phyloP scores from a whole-genome alignment of 2,797 vertebrate genomes.

The Liasis olivaceus region DNA sequence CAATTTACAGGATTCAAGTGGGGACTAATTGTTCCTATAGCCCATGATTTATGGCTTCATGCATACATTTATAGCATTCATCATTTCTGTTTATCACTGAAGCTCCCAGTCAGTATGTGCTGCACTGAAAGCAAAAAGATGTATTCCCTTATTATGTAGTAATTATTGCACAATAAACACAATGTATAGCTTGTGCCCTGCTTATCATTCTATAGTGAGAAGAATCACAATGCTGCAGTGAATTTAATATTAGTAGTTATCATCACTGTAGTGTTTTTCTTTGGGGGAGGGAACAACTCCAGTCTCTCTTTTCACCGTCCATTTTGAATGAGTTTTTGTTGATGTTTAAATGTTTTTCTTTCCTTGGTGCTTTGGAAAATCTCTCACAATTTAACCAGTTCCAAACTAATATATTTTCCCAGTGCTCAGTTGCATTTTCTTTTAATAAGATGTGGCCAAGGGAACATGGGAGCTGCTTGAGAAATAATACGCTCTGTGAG shows the following conservation, averaged over 20 bases:
- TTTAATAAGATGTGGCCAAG: not conserved
- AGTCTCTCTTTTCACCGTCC: not conserved
- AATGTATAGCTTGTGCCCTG: not conserved
- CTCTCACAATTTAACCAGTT: not conserved
- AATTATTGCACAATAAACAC: not conserved
- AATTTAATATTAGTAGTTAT: not conserved
- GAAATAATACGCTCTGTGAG: not conserved
- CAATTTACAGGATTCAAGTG: no score
- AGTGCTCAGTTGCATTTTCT: not conserved
- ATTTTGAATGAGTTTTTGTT: not conserved
- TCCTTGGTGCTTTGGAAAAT: conserved; percentile 6
- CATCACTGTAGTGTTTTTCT: not conserved
- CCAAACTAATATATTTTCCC: not conserved
- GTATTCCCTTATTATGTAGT: not conserved
- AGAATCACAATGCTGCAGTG: not conserved
- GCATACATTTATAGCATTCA: not conserved
- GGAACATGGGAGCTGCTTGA: not conserved
- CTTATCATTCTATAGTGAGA: not conserved
- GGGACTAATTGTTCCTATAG: not conserved
- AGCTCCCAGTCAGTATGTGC: not conserved
- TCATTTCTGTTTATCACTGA: not conserved
- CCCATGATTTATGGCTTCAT: not conserved
- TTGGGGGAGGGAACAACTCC: not conserved
- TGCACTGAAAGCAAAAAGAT: not conserved
- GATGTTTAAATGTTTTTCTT: conserved; percentile 9